phyloP scores from a whole-genome alignment of 2,888 invertebrate genomes.

The Xylocampa areola region DNA sequence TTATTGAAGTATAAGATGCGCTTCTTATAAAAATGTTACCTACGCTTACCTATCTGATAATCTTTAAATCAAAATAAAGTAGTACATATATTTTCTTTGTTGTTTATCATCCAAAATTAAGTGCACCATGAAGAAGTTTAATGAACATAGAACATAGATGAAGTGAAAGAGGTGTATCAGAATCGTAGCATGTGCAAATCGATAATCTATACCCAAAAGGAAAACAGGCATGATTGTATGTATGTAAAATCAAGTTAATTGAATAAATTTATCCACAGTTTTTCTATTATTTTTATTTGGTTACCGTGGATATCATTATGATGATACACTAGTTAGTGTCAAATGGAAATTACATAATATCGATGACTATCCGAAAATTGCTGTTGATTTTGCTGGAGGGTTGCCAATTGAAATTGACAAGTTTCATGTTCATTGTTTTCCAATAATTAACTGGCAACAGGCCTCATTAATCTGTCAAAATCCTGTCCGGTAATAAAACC shows the following conservation, averaged over 20 bases:
- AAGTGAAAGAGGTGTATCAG: too few species aligned
- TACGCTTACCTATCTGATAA: not conserved
- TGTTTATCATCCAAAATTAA: too few species aligned
- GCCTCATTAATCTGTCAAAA: constrained; percentile 21
- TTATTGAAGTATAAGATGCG: not conserved
- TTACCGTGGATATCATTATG: not conserved
- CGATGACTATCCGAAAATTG: not conserved
- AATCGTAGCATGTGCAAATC: too few species aligned
- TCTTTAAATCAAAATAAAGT: constrained; percentile 7
- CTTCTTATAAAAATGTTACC: not conserved
- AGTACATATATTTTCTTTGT: constrained; percentile 11
- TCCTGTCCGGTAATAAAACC: too few species aligned
- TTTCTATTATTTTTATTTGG: not conserved
- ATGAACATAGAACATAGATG: too few species aligned
- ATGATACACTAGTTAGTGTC: not conserved
- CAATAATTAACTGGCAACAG: constrained; percentile 6
- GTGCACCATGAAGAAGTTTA: too few species aligned
- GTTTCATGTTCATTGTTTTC: constrained; percentile 5
- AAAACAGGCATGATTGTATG: too few species aligned
- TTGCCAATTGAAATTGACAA: constrained; percentile 6
- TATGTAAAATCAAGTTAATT: too few species aligned
- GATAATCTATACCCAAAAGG: too few species aligned
- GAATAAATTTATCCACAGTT: too few species aligned
- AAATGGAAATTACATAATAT: constrained; percentile 10
- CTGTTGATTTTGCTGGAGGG: not conserved